These are phyloP conservation scores for Dryobota labecula DNA, from an alignment of 2,888 invertebrate species.

Conservation along the genomic window DNA sequence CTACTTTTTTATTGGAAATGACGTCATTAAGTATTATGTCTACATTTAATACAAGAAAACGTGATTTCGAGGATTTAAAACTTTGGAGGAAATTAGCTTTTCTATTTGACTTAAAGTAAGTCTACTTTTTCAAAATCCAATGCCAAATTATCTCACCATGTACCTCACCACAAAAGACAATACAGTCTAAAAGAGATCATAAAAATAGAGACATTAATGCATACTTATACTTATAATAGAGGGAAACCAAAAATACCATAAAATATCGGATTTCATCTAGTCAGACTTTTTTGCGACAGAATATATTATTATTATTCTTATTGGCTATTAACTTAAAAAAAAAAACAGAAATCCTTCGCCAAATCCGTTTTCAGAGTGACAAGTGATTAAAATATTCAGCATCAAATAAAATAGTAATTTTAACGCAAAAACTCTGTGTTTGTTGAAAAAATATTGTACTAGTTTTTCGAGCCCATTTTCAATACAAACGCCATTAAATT, in stretches of 20 bases:
- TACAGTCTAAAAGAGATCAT: too few relatives aligned
- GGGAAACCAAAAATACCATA: too few relatives aligned
- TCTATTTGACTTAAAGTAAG: not conserved
- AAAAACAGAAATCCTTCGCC: not conserved
- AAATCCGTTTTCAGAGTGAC: not conserved
- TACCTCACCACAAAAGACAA: too few relatives aligned
- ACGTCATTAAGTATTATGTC: too few relatives aligned
- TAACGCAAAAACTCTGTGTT: slow-evolving; percentile 4
- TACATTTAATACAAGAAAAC: too few relatives aligned
- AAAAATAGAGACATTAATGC: too few relatives aligned
- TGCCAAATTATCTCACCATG: too few relatives aligned
- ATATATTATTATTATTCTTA: too few relatives aligned
- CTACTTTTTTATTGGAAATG: not conserved
- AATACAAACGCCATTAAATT: slow-evolving; percentile 26
- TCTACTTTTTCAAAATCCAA: too few relatives aligned
- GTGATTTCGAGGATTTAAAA: too few relatives aligned
- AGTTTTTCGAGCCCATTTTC: slow-evolving; percentile 30
- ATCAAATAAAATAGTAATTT: slow-evolving; percentile 37
- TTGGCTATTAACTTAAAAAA: not conserved
- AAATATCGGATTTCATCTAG: not conserved
- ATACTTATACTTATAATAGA: too few relatives aligned
- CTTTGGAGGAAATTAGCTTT: not conserved
- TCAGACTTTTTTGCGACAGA: not conserved
- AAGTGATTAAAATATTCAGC: slow-evolving; percentile 39
- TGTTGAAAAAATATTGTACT: slow-evolving; percentile 28